Evolutionary conservation across 92 coral and sea anemone species (phyloP), one percentile per base, ranked within the genome.

Genomic region (Porites cylindrica): DNA sequence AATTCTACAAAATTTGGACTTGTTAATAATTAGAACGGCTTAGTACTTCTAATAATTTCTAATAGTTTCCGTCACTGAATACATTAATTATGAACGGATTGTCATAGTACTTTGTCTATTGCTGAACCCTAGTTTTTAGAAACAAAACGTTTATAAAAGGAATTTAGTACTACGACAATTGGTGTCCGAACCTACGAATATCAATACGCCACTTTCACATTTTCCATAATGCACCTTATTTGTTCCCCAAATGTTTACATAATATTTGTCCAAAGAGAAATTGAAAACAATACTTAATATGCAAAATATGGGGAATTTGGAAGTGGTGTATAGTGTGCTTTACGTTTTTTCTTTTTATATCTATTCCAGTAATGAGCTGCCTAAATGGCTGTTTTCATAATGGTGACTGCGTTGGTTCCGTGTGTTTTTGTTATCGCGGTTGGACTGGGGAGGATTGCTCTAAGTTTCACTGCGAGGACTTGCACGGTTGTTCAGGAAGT

Each of bases 361-460:
- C 13, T 54, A 0, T 54, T 10, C 60, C 38, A 92, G 95, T 92
- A 1, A 88, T 81, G 51, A 92, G 85, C 50, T 92, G 95, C 70
- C 95, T 90, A 16, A 92, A 92, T 66, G 87, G 92, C 4, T 92
- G 95, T 26, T 89, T 84, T 14, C 92, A 89, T 76, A 92, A 89
- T n/a, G 95, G 95, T 1, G 92, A 89, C 80, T 92, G 92, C n/a
- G 72, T 92, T 52, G 95, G 92, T 16, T 71, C 92, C 16, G 85
- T 92, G 51, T 92, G 95, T 56, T 89, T 92, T 77, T 92, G 95
- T 61, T 88, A 92, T 74, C 92, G 84, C 6, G 95, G 95, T 10
- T 92, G 95, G 95, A 88, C 92, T 29, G 92, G 95, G 2, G 62
- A 38, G 53, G 91, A 92, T 66, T 92, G 95, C 69, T 92, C 95